phyloP scores from a whole-genome alignment of 2,888 invertebrate genomes.

The Plebejus melissa region DNA sequence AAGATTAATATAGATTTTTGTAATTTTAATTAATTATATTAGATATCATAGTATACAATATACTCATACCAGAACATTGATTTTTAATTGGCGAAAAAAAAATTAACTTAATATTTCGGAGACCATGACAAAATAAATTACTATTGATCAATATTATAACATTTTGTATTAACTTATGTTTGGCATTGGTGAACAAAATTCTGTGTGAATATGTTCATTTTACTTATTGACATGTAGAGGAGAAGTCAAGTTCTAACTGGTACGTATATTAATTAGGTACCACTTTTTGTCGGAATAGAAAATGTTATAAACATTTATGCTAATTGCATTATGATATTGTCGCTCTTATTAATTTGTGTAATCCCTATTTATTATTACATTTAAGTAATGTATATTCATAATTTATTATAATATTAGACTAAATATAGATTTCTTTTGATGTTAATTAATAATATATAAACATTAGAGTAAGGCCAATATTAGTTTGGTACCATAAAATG shows the following conservation, averaged over 20 bases:
- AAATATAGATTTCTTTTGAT: constrained; percentile 74
- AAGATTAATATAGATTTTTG: constrained; percentile 31
- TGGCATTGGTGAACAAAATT: constrained; percentile 40
- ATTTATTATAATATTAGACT: constrained; percentile 75
- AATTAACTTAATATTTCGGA: constrained; percentile 55
- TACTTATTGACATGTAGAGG: constrained; percentile 34
- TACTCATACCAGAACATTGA: constrained; percentile 17
- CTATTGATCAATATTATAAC: constrained; percentile 70
- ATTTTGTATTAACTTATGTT: constrained; percentile 43
- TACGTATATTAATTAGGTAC: constrained; percentile 25
- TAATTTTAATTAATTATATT: constrained; percentile 35
- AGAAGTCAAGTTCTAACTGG: constrained; percentile 29
- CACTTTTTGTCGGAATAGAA: constrained; percentile 27
- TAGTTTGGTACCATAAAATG: constrained; percentile 57
- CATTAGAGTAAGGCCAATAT: constrained; percentile 72
- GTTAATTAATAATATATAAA: constrained; percentile 70
- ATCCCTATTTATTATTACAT: constrained; percentile 77
- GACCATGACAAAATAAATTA: constrained; percentile 64
- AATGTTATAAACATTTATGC: constrained; percentile 32
- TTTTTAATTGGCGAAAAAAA: constrained; percentile 36
- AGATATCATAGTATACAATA: constrained; percentile 22
- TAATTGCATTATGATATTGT: constrained; percentile 73
- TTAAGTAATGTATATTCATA: constrained; percentile 75
- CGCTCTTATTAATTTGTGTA: constrained; percentile 73
- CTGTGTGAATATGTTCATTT: constrained; percentile 37